Conservation (phyloP, 2,888 invertebrate species). For the Lithophane semibrunnea region DNA sequence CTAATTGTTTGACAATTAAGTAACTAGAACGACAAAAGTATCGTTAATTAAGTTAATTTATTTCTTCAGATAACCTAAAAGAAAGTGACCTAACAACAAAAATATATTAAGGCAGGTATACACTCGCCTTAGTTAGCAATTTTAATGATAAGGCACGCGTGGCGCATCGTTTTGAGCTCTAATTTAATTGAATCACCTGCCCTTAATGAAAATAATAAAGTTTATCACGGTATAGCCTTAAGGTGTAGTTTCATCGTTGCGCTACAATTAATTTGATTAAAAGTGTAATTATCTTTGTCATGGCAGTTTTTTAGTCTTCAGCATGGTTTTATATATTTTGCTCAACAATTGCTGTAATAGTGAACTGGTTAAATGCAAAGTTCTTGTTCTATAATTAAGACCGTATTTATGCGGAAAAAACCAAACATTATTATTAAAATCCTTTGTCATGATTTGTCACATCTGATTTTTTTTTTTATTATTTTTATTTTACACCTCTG, state of each 20-base stretch:
- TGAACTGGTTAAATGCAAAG: not conserved
- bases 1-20: not conserved
- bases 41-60: constrained; percentile 35
- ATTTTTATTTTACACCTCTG: too few species aligned
- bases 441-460: too few species aligned
- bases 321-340: not conserved
- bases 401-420: too few species aligned
- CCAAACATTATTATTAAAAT: too few species aligned
- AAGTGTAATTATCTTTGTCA: not conserved
- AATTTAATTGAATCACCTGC: constrained; percentile 73
- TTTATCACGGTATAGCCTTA: constrained; percentile 66
- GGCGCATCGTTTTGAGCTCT: constrained; percentile 71
- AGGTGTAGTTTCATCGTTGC: constrained; percentile 36
- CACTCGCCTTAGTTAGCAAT: constrained; percentile 64
- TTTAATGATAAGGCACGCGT: constrained; percentile 78
- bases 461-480: too few species aligned
- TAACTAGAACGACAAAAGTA: constrained; percentile 32
- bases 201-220: constrained; percentile 81
- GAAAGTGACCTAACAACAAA: constrained; percentile 23
- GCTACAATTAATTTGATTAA: not conserved
- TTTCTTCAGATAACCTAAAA: constrained; percentile 16
- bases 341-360: not conserved
- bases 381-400: not conserved
- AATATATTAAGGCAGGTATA: constrained; percentile 42
- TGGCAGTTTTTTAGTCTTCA: not conserved